A percentile compares a stretch with the other conserved stretches of the same genome.
Evolutionary conservation across 2,113 vertebrate genomes (phyloP).

Genomic region (Sinocyclocheilus maitianheensis): DNA sequence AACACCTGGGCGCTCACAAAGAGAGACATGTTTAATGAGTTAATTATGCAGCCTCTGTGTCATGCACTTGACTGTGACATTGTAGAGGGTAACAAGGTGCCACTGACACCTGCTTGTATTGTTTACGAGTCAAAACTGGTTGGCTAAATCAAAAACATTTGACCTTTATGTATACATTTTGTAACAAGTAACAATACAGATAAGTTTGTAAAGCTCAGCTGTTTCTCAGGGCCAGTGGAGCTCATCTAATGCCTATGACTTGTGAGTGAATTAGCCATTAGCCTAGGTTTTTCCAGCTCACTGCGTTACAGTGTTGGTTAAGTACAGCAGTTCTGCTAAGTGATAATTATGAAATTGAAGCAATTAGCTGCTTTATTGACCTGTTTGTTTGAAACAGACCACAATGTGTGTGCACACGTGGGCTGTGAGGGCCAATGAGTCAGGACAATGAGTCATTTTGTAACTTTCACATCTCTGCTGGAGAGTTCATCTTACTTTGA

Average conservation of each 20-base stretch:
- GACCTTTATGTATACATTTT: neutral
- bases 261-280: constrained; percentile 12
- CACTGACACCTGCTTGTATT: constrained; percentile 3
- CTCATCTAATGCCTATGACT: neutral
- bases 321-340: constrained; percentile 8
- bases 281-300: constrained; percentile 4
- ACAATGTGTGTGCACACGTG: neutral
- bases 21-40: neutral
- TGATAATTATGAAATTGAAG: constrained; percentile 39
- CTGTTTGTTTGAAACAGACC: neutral
- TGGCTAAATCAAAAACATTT: neutral
- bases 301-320: neutral
- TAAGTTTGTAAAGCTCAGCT: neutral
- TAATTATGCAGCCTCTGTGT: constrained; percentile 14
- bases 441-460: neutral
- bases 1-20: constrained; percentile 35
- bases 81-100: neutral
- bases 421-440: neutral
- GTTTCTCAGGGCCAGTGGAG: neutral
- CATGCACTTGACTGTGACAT: constrained; percentile 31
- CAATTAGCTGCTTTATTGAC: constrained; percentile 44
- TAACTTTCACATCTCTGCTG: neutral
- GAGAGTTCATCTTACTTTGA: neutral
- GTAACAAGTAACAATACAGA: neutral
- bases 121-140: neutral